Base-by-base conservation (phyloP, 2,888 invertebrate species). In the Melieria crassipennis region DNA sequence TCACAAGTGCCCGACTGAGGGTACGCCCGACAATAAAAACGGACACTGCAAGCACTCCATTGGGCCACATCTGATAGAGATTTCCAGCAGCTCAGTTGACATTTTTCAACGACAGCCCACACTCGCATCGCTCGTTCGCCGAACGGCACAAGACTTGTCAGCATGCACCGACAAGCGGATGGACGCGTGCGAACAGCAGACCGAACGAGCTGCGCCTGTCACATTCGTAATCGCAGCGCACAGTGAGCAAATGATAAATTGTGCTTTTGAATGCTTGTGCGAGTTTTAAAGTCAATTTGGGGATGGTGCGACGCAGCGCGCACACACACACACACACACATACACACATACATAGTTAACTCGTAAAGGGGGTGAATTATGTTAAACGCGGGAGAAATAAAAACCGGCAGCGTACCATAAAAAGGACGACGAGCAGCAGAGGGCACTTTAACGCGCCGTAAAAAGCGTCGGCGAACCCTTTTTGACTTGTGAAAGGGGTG, bases 201-300 rank as follows among this genome's bases (percentile, higher is more conserved):
- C 7, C 3, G 52, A 52, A 42, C 55, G 69, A 69, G 62, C 62
- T 63, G 63, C 63, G 69, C 69, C 55, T 61, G 65, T 69, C 70
- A 70, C 65, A 72, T 70, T 16, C 64, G 67, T 68, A 70, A 69
- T 72, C 73, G 67, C 70, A 65, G 63, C 69, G 72, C 63, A 69
- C 76, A 79, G 79, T 78, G 79, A 77, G 79, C 79, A 83, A 83
- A 83, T 83, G 84, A 85, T 85, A 84, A 85, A 85, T 85, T 83
- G 83, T 80, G 80, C 82, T 83, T 84, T 83, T 83, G 84, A 83
- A 83, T 80, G 80, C 82, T 83, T 84, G 83, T 83, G 84, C 83
- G 83, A 85, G 82, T 81, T 81, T 84, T 85, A 84, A 82, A 83
- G 83, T 84, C 83, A 84, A 80, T 83, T 85, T 84, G 84, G 84